Evolutionary conservation across 2,888 invertebrate genomes (phyloP).

Genomic region (Neocrepidodera transversa): DNA sequence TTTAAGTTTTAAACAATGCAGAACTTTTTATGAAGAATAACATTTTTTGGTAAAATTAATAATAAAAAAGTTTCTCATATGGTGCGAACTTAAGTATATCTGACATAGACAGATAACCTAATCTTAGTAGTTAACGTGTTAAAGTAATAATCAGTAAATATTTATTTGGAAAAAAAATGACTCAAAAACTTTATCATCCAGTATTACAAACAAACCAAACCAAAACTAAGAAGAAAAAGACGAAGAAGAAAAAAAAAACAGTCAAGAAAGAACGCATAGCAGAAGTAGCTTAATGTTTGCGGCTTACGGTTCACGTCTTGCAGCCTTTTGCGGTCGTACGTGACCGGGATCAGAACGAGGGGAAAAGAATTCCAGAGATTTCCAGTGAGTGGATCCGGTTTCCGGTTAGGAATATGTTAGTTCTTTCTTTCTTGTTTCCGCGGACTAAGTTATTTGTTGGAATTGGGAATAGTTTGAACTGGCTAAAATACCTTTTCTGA

Average conservation of each 20-base stretch:
- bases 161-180: too few relatives aligned
- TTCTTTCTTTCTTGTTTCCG: conserved; percentile 16
- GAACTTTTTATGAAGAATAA: too few relatives aligned
- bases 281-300: conserved; percentile 9
- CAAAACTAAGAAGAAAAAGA: not conserved
- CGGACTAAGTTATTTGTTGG: conserved; percentile 18
- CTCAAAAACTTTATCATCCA: conserved; percentile 1
- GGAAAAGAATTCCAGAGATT: conserved; percentile 17
- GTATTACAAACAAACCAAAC: not conserved
- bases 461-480: conserved; percentile 3
- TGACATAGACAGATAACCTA: too few relatives aligned
- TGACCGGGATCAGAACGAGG: conserved; percentile 8
- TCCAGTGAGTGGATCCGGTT: conserved; percentile 15
- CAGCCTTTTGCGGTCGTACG: not conserved
- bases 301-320: conserved; percentile 7
- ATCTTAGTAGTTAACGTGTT: too few relatives aligned
- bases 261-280: not conserved
- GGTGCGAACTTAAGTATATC: too few relatives aligned
- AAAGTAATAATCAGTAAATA: too few relatives aligned
- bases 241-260: not conserved
- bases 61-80: too few relatives aligned
- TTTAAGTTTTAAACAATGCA: too few relatives aligned
- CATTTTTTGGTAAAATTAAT: too few relatives aligned
- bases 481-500: conserved; percentile 5
- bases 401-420: conserved; percentile 18